Base-by-base conservation (phyloP, 2,113 vertebrate genomes). In the Cyanoderma ruficeps region DNA sequence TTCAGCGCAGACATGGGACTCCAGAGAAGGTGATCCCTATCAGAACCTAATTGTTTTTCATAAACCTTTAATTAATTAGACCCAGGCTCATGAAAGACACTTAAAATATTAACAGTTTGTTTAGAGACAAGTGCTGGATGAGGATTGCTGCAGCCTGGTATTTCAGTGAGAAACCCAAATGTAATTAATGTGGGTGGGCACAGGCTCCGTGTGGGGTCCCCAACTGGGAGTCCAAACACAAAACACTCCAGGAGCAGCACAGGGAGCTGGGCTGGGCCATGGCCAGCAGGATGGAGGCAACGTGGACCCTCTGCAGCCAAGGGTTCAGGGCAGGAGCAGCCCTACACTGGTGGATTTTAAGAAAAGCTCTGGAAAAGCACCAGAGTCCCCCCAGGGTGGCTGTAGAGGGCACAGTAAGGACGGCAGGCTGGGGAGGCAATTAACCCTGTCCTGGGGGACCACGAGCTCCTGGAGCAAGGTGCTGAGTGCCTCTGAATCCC, bases 61-160 rank as follows among this genome's bases (percentile, higher is more conserved):
- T 96, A 95, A 96, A 86, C 84, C 56, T 92, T 93, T 95, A 93
- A 91, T 97, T 94, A 97, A 94, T 96, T 94, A 82, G 82, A 60
- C 67, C 89, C 81, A 1, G n/a, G 50, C 33, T 92, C 75, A 55
- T 57, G 83, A 85, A 94, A 95, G 86, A 92, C 94, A 55, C 90
- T 92, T 87, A 89, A 95, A 92, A 78, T 72, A 92, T 67, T 74
- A 89, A 94, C 55, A 59, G 15, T 75, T 31, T 93, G 86, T 94
- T 72, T 93, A 90, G 96, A 92, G 50, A 91, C 72, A 56, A 81
- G 61, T 25, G 57, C 64, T 55, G 94, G 83, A 25, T 15, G 47
- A 74, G 91, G 39, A 27, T 1, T 25, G 41, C 79, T 18, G 60
- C 55, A 14, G 82, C 7, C 2, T 28, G 1, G 1, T 37, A 11